Evolutionary conservation across 2,888 invertebrate genomes (phyloP), one percentile per base, ranked within the genome.

Genomic region (Dasypogon diadema): DNA sequence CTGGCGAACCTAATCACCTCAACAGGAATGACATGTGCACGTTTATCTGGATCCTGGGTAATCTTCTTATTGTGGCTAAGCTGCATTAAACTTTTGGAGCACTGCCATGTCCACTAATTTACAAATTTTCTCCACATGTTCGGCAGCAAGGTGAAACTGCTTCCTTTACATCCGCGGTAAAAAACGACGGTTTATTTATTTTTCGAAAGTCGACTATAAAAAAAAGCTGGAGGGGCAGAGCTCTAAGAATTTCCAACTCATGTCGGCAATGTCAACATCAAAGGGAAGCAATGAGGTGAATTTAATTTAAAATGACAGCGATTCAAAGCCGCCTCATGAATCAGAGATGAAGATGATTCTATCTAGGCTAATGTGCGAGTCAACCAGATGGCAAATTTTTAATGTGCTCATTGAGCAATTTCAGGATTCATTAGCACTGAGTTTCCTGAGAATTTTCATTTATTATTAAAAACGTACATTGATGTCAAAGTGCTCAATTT

Each of bases 251-350:
- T 26, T 22, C 65, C 26, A 5, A 22, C 26, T 24, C 24, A 14
- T 51, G 48, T 60, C 76, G 76, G 74, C 60, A 58, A 26, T 42
- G 55, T 18, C 16, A 8, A 55, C 76, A 37, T 77, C 76, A 77
- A 77, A 77, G 74, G 74, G 18, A 30, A 1, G 65, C 60, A 60
- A 76, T 54, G 76, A 58, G 58, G 55, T 74, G 76, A 60, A 54
- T 56, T 70, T 75, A 75, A 77, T 70, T 74, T 30, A 58, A 68
- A 51, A 37, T 56, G 77, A 77, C 77, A 77, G 63, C 60, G 58
- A 58, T 74, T 75, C 74, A 74, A 74, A n/a, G 24, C 14, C 30
- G 21, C 10, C 54, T 70, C 70, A 54, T 70, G 70, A 70, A 54
- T 54, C 70, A 30, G 30, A 18, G 18, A 54, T 34, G 70, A 54